Evolutionary conservation across 2,113 vertebrate genomes (phyloP).

Genomic region (Spheniscus mendiculus): DNA sequence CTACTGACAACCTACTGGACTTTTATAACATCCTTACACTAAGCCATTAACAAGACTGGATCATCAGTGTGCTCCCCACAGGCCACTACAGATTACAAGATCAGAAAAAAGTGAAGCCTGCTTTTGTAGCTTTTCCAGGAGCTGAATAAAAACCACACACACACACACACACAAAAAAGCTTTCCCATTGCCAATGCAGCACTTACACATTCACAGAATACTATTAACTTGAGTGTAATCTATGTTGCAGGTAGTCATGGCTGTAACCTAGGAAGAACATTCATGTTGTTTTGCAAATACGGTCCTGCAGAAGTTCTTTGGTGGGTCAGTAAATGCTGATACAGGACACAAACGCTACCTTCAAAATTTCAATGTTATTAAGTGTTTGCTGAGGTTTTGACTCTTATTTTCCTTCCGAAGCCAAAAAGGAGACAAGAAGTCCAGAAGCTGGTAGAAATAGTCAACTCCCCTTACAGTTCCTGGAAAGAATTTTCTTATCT

Average conservation of each 20-base stretch:
- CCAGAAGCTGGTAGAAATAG: neutral
- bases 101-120: neutral
- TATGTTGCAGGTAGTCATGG: neutral
- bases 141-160: neutral
- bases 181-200: neutral
- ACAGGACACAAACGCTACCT: neutral
- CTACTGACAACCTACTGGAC: slow-evolving; percentile 26
- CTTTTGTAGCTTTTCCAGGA: neutral
- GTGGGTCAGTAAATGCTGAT: neutral
- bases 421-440: neutral
- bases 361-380: neutral
- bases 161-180: neutral
- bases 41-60: neutral
- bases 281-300: neutral
- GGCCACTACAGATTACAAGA: neutral
- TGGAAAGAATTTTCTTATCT: slow-evolving; percentile 57
- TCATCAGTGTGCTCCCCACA: neutral
- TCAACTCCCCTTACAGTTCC: neutral
- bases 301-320: neutral
- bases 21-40: neutral
- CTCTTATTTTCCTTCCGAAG: neutral
- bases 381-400: neutral
- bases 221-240: neutral
- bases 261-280: neutral
- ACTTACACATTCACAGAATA: neutral